phyloP scores from a whole-genome alignment of 1,140 invertebrate species.

The Campoletis sonorensis region DNA sequence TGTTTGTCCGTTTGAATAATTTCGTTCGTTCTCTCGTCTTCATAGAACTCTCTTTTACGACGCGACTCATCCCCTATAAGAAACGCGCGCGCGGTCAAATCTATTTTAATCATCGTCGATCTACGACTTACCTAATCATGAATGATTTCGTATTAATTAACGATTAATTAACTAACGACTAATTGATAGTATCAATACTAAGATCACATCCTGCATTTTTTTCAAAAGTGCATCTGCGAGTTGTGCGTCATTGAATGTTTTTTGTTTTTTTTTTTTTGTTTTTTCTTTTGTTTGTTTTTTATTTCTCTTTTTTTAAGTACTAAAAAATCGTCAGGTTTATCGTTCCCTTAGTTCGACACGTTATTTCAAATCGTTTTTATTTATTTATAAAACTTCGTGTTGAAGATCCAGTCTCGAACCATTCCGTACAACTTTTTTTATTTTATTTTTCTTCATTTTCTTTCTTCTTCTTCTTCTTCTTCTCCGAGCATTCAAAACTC shows the following conservation, averaged over 20 bases:
- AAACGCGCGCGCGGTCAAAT: constrained; percentile 58
- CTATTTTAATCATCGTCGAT: constrained; percentile 57
- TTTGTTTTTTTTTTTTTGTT: not conserved
- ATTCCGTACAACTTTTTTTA: constrained; percentile 47
- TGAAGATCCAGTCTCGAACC: constrained; percentile 64
- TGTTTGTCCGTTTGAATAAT: constrained; percentile 41
- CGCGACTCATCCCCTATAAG: constrained; percentile 48
- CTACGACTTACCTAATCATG: not conserved
- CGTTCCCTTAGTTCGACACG: constrained; percentile 13
- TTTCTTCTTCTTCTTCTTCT: constrained; percentile 29
- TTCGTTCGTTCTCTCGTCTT: not conserved
- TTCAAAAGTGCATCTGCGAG: constrained; percentile 75
- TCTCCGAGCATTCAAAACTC: constrained; percentile 4
- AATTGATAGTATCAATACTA: constrained; percentile 55
- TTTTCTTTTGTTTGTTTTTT: constrained; percentile 37
- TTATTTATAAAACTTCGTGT: not conserved
- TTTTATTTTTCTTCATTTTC: constrained; percentile 32
- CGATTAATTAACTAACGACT: constrained; percentile 50
- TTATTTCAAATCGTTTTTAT: constrained; percentile 16
- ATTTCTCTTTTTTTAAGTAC: constrained; percentile 53
- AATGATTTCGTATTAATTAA: constrained; percentile 43
- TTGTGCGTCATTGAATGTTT: constrained; percentile 75
- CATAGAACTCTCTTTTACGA: not conserved
- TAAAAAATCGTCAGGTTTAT: constrained; percentile 38
- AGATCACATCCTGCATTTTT: constrained; percentile 76